Conservation (phyloP, 2,797 vertebrate species). For the Sylvia borin region DNA sequence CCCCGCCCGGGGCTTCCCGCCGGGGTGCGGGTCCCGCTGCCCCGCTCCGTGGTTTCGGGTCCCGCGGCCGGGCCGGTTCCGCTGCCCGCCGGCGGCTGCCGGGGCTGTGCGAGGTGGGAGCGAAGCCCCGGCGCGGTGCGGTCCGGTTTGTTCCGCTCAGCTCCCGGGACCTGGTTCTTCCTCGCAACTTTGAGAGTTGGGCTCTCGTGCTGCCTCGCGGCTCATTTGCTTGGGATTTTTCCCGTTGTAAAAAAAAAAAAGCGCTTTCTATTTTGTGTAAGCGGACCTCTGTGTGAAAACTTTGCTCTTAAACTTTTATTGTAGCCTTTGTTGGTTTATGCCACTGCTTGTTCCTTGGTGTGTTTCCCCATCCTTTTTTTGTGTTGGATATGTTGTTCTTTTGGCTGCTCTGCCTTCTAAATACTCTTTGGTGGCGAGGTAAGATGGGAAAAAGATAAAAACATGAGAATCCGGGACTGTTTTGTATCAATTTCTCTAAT, state of each 20-base stretch:
- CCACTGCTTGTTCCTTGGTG: neutral
- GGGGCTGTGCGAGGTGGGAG: neutral
- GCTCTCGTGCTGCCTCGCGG: fast-evolving
- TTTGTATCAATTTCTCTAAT: neutral
- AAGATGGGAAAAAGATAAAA: neutral
- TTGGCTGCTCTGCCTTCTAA: neutral
- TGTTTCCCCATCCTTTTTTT: neutral
- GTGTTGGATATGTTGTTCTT: neutral
- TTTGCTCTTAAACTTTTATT: neutral
- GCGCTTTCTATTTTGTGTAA: neutral
- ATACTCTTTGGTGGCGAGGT: neutral
- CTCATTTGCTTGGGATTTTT: neutral
- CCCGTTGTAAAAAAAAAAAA: neutral
- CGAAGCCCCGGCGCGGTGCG: neutral
- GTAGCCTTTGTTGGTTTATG: neutral
- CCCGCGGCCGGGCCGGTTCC: neutral
- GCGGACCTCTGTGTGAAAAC: neutral
- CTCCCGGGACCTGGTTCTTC: fast-evolving
- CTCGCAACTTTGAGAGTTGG: neutral
- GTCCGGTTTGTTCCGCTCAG: fast-evolving
- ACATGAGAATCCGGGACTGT: neutral
- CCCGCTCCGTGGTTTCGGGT: fast-evolving
- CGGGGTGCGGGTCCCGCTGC: neutral
- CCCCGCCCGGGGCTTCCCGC: neutral
- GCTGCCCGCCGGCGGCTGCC: neutral